Evolutionary conservation across 2,888 invertebrate genomes (phyloP), one percentile per base, ranked within the genome.

Genomic region (Aphidoletes aphidimyza): DNA sequence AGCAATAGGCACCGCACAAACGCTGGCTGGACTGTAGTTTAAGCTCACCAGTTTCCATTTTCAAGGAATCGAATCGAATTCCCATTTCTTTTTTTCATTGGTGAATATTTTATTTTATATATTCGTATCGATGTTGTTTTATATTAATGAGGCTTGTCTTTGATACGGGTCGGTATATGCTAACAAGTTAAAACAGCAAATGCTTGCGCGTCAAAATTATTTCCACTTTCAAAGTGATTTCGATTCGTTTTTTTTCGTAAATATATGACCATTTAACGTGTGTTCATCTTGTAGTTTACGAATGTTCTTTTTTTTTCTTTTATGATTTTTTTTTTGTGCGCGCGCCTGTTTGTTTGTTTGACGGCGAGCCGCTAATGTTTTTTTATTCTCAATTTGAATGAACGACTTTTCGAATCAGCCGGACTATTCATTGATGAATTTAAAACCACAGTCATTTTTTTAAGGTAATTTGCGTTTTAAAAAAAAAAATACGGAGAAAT

Each of bases 81-180:
- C 22, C 11, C 22, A 3, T 47, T 54, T 54, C 11, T 54, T 17
- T 11, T 3, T 22, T 47, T 19, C 54, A 11, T 47, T 47, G 22
- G 54, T 54, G 54, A 17, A 54, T 54, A 54, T 54, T 54, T 54
- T 54, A 54, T 14, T 22, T 26, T 26, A 17, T 54, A 22, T 54
- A 54, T 54, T 54, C 22, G 54, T 54, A 54, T 54, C 54, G 54
- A 47, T 47, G 11, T 54, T 54, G 54, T 54, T 54, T 22, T 14
- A 54, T 54, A 54, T 54, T 54, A 54, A 54, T 54, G 54, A 54
- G 54, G 5, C 54, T 3, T 47, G 54, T 54, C 54, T 54, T 54
- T 54, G 54, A 54, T 54, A 54, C 54, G 14, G 54, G 54, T 54
- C 54, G 54, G 54, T 54, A 54, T 54, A 54, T 54, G 54, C 54